phyloP scores from a whole-genome alignment of 2,113 vertebrate genomes.

The Baryphthengus martii region DNA sequence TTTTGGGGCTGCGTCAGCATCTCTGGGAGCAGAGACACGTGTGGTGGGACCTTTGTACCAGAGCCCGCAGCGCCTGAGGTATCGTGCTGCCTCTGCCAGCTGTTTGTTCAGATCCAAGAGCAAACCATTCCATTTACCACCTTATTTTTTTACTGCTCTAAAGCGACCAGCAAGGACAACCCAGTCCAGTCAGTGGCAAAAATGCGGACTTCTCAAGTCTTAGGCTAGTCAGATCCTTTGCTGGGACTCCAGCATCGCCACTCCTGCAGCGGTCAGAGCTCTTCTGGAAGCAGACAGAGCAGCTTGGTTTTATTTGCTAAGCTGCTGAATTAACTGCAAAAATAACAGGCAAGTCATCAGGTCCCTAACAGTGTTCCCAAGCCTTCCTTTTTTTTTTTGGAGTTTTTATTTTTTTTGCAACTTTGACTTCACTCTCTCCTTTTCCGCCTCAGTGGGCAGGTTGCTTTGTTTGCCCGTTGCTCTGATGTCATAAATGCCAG shows the following conservation, averaged over 20 bases:
- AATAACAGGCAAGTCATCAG: not conserved
- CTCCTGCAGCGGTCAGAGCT: not conserved
- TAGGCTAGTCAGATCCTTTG: too few relatives aligned
- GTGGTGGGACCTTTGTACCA: not conserved
- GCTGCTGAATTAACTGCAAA: not conserved
- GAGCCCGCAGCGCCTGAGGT: not conserved
- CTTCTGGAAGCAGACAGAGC: not conserved
- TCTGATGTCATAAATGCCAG: not conserved
- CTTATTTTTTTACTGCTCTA: not conserved
- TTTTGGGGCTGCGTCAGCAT: not conserved
- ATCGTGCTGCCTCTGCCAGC: not conserved
- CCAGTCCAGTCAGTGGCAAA: not conserved
- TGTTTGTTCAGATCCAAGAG: not conserved
- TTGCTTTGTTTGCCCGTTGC: not conserved
- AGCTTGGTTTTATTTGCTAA: not conserved
- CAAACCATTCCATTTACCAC: not conserved
- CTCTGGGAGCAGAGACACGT: not conserved
- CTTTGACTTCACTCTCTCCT: not conserved
- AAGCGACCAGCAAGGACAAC: not conserved
- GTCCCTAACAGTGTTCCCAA: not conserved
- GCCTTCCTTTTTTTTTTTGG: not conserved
- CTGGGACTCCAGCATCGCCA: not conserved
- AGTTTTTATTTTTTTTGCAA: not conserved
- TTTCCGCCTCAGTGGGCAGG: not conserved
- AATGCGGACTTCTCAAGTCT: rapidly evolving